A percentile compares a stretch with the other conserved stretches of the same genome.
Evolutionary conservation across 2,797 vertebrate genomes (phyloP).

Genomic region (Liasis olivaceus): DNA sequence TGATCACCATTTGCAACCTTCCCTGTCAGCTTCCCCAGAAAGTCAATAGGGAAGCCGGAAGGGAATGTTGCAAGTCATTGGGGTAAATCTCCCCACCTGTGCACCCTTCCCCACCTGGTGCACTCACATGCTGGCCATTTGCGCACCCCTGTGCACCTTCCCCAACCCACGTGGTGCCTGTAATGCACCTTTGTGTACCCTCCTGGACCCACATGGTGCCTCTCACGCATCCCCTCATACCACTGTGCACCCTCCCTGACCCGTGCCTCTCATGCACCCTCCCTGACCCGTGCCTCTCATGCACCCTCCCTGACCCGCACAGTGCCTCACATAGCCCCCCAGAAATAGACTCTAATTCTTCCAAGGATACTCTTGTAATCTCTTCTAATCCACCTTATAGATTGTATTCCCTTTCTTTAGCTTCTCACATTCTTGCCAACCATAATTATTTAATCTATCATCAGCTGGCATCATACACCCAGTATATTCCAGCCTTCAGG

Average conservation of each 20-base stretch:
- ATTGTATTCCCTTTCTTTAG: neutral
- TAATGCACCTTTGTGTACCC: neutral
- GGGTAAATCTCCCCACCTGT: too few relatives aligned
- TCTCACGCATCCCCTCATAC: too few relatives aligned
- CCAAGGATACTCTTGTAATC: neutral
- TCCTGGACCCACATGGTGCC: neutral
- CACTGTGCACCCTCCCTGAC: too few relatives aligned
- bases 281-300: too few relatives aligned
- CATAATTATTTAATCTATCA: neutral
- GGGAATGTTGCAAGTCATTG: too few relatives aligned
- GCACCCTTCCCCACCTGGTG: neutral
- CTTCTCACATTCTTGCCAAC: neutral
- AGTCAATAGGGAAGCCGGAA: neutral
- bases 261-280: too few relatives aligned
- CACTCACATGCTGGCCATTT: neutral
- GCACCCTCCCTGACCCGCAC: too few relatives aligned
- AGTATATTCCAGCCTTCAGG: conserved; percentile 44
- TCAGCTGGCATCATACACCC: neutral
- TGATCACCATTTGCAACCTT: neutral
- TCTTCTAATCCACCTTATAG: neutral
- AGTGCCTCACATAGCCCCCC: too few relatives aligned
- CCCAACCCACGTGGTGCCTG: neutral
- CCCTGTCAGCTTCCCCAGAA: neutral
- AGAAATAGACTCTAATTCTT: neutral
- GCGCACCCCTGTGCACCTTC: neutral